Percentiles rank a stretch among this genome's conserved stretches.
Evolutionary conservation across 2,888 invertebrate species (phyloP).

Genomic region (Drosophila mercatorum): DNA sequence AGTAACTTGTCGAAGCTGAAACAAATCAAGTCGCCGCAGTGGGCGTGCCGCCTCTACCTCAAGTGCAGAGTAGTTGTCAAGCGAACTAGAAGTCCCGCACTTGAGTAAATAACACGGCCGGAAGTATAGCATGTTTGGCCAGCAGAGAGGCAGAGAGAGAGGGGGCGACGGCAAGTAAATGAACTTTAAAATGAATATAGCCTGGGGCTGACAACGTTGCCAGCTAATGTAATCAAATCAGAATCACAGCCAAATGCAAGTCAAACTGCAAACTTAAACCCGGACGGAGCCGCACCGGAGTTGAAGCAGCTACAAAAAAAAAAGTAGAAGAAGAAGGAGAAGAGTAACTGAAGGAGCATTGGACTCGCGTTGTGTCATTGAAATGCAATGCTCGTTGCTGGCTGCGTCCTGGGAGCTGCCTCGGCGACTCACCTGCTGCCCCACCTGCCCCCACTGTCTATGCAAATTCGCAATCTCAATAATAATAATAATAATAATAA

Average conservation of each 20-base stretch:
- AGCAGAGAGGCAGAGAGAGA: background rate
- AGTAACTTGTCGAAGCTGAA: constrained; percentile 63
- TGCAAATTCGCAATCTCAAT: constrained; percentile 62
- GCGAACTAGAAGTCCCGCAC: constrained; percentile 74
- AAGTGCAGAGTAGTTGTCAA: constrained; percentile 50
- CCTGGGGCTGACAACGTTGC: constrained; percentile 27
- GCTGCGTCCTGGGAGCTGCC: constrained; percentile 50
- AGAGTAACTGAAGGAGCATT: constrained; percentile 42
- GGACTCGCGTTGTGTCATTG: constrained; percentile 68
- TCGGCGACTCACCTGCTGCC: background rate
- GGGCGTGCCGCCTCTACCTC: constrained; percentile 7
- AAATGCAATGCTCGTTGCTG: constrained; percentile 63
- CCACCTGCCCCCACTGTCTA: constrained; percentile 31
- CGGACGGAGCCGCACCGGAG: background rate
- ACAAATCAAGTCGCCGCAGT: constrained; percentile 51
- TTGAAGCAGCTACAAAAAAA: background rate
- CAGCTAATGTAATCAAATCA: constrained; percentile 79
- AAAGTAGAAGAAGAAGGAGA: background rate
- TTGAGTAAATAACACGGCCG: constrained; percentile 74
- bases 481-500: constrained; percentile 52
- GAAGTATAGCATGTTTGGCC: constrained; percentile 52
- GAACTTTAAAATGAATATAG: constrained; percentile 74
- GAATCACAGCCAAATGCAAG: constrained; percentile 61
- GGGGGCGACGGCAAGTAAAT: constrained; percentile 47
- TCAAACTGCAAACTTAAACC: constrained; percentile 43